These are phyloP conservation scores for Perca fluviatilis DNA, from an alignment of 2,113 vertebrate species.

Conservation along the genomic window DNA sequence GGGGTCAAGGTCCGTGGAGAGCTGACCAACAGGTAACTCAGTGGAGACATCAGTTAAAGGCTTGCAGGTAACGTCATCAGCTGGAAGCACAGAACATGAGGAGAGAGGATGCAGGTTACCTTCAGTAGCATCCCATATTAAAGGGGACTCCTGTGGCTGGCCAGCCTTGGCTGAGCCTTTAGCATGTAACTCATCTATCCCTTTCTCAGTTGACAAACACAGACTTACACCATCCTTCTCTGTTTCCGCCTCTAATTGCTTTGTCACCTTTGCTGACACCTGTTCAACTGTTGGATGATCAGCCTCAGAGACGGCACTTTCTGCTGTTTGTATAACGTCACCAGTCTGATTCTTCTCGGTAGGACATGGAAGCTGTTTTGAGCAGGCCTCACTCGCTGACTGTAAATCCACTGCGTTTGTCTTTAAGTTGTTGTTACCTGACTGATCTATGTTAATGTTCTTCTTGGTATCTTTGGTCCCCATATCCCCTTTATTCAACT, in stretches of 20 bases:
- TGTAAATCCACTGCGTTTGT: constrained; percentile 39
- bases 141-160: constrained; percentile 18
- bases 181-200: constrained; percentile 18
- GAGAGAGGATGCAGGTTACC: constrained; percentile 6
- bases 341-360: constrained; percentile 32
- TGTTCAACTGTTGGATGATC: not conserved
- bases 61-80: constrained; percentile 22
- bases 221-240: not conserved
- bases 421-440: constrained; percentile 16
- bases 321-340: constrained; percentile 35
- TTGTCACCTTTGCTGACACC: constrained; percentile 17
- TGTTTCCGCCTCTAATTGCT: constrained; percentile 25
- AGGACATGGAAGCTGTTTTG: constrained; percentile 28
- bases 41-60: constrained; percentile 15
- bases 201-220: constrained; percentile 31
- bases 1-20: constrained; percentile 7
- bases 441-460: constrained; percentile 35
- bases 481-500: constrained; percentile 19
- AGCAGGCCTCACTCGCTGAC: not conserved
- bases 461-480: constrained; percentile 9
- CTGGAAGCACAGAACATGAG: constrained; percentile 31
- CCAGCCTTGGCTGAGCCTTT: constrained; percentile 4
- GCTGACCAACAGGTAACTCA: constrained; percentile 5
- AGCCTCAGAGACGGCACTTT: constrained; percentile 18
- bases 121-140: constrained; percentile 24